Evolutionary conservation across 2,113 vertebrate genomes (phyloP).

Genomic region (Narcine bancroftii): DNA sequence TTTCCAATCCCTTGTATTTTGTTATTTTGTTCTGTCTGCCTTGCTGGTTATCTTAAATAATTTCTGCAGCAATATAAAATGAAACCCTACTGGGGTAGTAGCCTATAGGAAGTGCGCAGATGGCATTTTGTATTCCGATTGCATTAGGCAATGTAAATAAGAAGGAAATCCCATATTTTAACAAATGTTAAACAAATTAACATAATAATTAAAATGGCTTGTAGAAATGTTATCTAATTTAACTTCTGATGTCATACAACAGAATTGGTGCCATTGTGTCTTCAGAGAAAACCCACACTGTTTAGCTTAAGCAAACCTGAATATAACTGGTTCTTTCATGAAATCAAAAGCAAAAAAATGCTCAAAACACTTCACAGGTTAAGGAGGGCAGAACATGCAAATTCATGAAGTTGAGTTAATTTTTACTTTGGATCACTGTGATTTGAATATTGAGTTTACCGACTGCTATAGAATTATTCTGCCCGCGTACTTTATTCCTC

Average conservation of each 20-base stretch:
- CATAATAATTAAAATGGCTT: neutral
- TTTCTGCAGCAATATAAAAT: neutral
- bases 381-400: too few relatives aligned
- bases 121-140: neutral
- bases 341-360: too few relatives aligned
- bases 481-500: neutral
- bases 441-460: too few relatives aligned
- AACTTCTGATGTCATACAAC: neutral
- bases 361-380: too few relatives aligned
- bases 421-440: too few relatives aligned
- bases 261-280: neutral
- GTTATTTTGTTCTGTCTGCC: neutral
- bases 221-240: neutral
- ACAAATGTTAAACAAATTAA: neutral
- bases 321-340: neutral
- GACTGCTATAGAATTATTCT: neutral
- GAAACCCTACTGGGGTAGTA: neutral
- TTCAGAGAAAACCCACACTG: neutral
- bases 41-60: neutral
- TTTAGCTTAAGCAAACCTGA: neutral
- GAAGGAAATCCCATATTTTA: neutral
- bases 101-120: neutral
- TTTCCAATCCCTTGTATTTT: neutral
- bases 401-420: too few relatives aligned
- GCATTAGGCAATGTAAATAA: too few relatives aligned